Evolutionary conservation across 2,888 invertebrate genomes (phyloP), one percentile per base, ranked within the genome.

Genomic region (Dryadula phaetusa): DNA sequence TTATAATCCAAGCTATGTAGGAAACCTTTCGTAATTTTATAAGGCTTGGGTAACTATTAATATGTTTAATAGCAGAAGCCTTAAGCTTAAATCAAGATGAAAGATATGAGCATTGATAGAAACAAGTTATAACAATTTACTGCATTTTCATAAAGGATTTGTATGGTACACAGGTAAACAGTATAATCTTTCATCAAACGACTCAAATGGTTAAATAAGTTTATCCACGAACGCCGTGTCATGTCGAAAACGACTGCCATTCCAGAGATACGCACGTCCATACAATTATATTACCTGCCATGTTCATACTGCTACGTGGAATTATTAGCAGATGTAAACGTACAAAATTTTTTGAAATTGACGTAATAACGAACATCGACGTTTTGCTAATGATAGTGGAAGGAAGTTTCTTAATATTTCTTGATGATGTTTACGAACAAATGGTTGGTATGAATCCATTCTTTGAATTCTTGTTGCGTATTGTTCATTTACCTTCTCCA

Each of bases 151-250:
- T 79, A 76, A 80, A 79, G 75, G 77, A 72, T 76, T 74, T 74
- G 75, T 76, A 77, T 76, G 78, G 72, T 77, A 75, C 75, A 77
- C 81, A 82, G 82, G 86, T 87, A 85, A 86, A 85, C 83, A 82
- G 82, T 82, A 81, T 83, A 88, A 90, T 90, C 89, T 88, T 77
- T 80, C 84, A 90, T 90, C 89, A 86, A 82, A 86, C 81, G 85
- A 85, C 85, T 83, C 81, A 84, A 84, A 86, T 81, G 83, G 86
- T 83, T 78, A 81, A 80, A 84, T 85, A 81, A 79, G 80, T 77
- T 79, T 85, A 77, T 76, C 79, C 77, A 76, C 77, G 80, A 78
- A 78, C 81, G 78, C 78, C 82, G 80, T 79, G 81, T 82, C 77
- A 77, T 75, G 77, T 79, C 76, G 70, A 77, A 77, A 82, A 82